Evolutionary conservation across 2,797 vertebrate genomes (phyloP).

Genomic region (Anguilla obscura): DNA sequence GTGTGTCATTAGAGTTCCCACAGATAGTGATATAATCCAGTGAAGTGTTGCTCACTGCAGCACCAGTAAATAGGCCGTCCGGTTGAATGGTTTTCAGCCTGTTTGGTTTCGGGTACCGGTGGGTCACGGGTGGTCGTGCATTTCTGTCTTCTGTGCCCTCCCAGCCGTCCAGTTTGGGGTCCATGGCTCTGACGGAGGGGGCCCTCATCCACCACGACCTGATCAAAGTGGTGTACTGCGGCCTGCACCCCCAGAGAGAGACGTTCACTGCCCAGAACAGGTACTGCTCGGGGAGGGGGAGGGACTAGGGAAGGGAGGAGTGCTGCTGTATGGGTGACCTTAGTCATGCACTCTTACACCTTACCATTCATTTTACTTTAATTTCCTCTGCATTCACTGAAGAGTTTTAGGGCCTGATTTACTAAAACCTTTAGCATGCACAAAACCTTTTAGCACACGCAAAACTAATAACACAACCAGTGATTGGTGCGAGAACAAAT

Average conservation of each 20-base stretch:
- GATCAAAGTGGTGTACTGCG: constrained; percentile 95
- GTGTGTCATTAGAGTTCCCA: too few species aligned
- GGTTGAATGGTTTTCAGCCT: not conserved
- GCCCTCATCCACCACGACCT: constrained; percentile 95
- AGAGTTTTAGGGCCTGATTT: not conserved
- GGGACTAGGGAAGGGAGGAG: not conserved
- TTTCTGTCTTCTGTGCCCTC: constrained; percentile 29
- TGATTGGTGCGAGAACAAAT: too few species aligned
- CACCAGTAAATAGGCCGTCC: too few species aligned
- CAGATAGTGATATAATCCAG: too few species aligned
- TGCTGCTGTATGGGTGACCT: not conserved
- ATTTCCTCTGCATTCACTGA: too few species aligned
- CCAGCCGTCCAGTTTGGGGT: constrained; percentile 92
- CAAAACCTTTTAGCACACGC: too few species aligned
- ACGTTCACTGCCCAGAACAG: constrained; percentile 98
- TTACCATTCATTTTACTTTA: not conserved
- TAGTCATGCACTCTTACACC: not conserved
- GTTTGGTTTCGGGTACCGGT: not conserved
- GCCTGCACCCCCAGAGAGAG: constrained; percentile 95
- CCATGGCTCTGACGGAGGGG: constrained; percentile 95
- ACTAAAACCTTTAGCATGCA: too few species aligned
- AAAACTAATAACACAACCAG: too few species aligned
- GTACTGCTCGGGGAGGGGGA: constrained; percentile 60
- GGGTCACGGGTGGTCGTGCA: not conserved
- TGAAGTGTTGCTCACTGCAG: too few species aligned